Evolutionary conservation across 2,797 vertebrate genomes (phyloP).

Genomic region (Cirrhinus mrigala): DNA sequence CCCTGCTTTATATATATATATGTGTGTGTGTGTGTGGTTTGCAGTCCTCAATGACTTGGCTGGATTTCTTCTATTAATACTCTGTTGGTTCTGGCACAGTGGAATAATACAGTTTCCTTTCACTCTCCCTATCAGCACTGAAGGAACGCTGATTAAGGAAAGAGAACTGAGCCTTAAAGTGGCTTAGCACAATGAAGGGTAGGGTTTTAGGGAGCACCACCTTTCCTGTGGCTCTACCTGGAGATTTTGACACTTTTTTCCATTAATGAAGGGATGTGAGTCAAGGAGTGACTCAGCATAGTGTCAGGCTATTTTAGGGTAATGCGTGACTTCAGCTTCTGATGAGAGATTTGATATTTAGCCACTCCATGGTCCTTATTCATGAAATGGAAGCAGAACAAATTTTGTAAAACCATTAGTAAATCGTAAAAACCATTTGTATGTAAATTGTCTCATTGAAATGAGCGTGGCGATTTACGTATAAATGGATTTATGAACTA

Average conservation of each 20-base stretch:
- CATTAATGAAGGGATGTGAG: slow-evolving; percentile 46
- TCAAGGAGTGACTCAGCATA: slow-evolving; percentile 31
- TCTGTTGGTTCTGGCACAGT: slow-evolving; percentile 43
- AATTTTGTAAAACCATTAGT: neutral
- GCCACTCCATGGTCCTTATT: neutral
- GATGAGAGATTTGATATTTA: slow-evolving; percentile 11
- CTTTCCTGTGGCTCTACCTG: slow-evolving; percentile 61
- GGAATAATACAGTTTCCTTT: slow-evolving; percentile 48
- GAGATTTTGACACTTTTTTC: slow-evolving; percentile 4
- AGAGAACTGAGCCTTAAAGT: slow-evolving; percentile 62
- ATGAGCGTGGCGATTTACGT: neutral
- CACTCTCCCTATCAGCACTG: slow-evolving; percentile 44
- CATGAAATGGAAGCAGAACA: neutral
- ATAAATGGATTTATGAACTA: neutral
- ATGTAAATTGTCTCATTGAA: slow-evolving; percentile 12
- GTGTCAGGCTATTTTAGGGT: slow-evolving; percentile 22
- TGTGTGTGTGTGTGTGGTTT: slow-evolving; percentile 32
- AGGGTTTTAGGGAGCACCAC: slow-evolving; percentile 67
- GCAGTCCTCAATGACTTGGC: slow-evolving; percentile 37
- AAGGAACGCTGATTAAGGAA: slow-evolving; percentile 71
- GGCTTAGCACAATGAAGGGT: slow-evolving; percentile 61
- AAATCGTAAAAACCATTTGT: neutral
- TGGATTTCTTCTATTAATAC: slow-evolving; percentile 43
- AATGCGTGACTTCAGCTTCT: neutral
- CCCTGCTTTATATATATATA: slow-evolving; percentile 42